These are phyloP conservation scores for Ricordea florida DNA, from an alignment of 92 coral and sea anemone species.

Conservation along the genomic window DNA sequence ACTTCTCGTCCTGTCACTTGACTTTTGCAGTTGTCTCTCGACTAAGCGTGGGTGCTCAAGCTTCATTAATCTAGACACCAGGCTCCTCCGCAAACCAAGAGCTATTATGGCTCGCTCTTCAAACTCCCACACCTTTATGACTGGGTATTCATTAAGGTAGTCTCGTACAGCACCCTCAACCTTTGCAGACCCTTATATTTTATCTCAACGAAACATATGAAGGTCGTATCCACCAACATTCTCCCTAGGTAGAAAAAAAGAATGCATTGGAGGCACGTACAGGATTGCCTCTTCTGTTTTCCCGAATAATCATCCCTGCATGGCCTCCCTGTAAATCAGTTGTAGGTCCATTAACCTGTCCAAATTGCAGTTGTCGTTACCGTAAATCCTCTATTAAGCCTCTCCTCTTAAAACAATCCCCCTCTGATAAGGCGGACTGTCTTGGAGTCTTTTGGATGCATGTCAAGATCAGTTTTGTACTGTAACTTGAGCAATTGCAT, in stretches of 20 bases:
- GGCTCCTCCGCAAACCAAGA: too few species aligned
- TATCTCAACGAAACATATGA: not conserved
- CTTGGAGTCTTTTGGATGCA: too few species aligned
- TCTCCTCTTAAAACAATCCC: too few species aligned
- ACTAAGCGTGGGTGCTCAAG: too few species aligned
- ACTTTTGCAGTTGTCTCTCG: too few species aligned
- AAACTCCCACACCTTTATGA: not conserved
- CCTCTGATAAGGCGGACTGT: too few species aligned
- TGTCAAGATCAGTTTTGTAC: too few species aligned
- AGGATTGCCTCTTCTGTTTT: constrained; percentile 4
- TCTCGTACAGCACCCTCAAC: not conserved
- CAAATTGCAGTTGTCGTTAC: too few species aligned
- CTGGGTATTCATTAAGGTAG: not conserved
- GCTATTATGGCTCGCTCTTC: not conserved
- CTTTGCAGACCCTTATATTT: not conserved
- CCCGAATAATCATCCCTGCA: constrained; percentile 7
- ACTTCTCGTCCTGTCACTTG: too few species aligned
- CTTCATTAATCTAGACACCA: too few species aligned
- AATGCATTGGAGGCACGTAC: constrained; percentile 7
- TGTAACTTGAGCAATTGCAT: too few species aligned
- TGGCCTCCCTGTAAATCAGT: constrained; percentile 15
- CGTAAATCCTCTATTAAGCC: too few species aligned
- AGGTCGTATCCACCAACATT: constrained; percentile 9
- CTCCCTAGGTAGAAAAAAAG: not conserved
- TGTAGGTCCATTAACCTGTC: constrained; percentile 4